Conservation (phyloP, 2,797 vertebrate genomes). For the Bothrops alternatus region DNA sequence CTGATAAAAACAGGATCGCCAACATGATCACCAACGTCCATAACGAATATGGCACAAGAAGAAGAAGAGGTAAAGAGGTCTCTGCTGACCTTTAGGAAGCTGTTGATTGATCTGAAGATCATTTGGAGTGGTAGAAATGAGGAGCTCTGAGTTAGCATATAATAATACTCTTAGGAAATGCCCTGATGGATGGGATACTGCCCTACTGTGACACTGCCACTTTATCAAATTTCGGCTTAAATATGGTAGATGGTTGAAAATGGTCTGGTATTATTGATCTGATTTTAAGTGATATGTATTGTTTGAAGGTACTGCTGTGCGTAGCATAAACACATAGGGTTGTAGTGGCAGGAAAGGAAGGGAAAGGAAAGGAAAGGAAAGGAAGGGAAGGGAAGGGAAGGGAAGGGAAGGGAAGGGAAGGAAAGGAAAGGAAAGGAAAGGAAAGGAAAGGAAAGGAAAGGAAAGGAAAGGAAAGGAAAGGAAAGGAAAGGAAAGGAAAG, state of each 20-base stretch:
- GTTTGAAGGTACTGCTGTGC: neutral
- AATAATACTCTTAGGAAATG: neutral
- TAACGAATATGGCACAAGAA: too few species aligned
- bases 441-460: rapidly evolving
- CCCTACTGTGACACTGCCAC: neutral
- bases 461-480: rapidly evolving
- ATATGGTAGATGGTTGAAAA: neutral
- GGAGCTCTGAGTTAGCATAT: neutral
- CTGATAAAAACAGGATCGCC: too few species aligned
- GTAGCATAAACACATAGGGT: neutral
- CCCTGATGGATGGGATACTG: neutral
- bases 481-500: too few species aligned
- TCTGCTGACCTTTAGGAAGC: neutral
- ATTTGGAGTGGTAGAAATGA: neutral
- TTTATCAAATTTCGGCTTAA: neutral
- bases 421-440: neutral
- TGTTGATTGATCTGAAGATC: neutral
- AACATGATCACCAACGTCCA: too few species aligned
- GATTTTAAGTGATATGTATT: neutral
- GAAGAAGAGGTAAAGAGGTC: too few species aligned
- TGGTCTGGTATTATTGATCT: neutral
- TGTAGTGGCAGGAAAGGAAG: neutral
- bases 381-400: rapidly evolving
- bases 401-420: rapidly evolving
- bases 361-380: too few species aligned